These are phyloP conservation scores for Drosophila arizonae DNA, from an alignment of 1,140 invertebrate genomes.

Conservation along the genomic window DNA sequence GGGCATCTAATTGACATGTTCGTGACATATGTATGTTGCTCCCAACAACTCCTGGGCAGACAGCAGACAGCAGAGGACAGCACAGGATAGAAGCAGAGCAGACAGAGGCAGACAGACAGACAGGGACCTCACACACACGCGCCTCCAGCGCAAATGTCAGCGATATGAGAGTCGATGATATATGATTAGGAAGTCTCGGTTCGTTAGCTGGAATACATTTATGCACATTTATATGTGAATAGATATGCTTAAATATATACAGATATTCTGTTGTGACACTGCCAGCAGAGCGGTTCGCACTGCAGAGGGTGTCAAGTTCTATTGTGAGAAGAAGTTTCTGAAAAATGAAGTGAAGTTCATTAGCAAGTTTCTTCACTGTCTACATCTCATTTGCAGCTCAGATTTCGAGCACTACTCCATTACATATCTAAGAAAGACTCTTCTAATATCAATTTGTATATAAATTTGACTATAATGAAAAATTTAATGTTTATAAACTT, in stretches of 20 bases:
- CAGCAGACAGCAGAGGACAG: slow-evolving; percentile 17
- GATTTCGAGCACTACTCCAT: no score
- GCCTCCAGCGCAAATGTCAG: slow-evolving; percentile 60
- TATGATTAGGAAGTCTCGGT: slow-evolving; percentile 73
- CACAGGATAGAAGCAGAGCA: background rate
- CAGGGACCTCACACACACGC: slow-evolving; percentile 64
- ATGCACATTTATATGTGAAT: slow-evolving; percentile 9
- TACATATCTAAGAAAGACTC: no score
- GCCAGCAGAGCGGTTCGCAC: slow-evolving; percentile 11
- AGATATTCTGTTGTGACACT: slow-evolving; percentile 61
- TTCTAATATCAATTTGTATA: no score
- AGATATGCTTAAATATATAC: slow-evolving; percentile 18
- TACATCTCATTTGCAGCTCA: no score
- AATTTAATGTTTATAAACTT: no score
- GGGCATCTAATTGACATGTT: slow-evolving; percentile 80
- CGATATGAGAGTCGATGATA: slow-evolving; percentile 76
- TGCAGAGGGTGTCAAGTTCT: background rate
- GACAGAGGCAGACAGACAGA: background rate
- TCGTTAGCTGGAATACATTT: slow-evolving; percentile 58
- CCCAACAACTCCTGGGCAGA: slow-evolving; percentile 56
- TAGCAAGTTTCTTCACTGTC: background rate
- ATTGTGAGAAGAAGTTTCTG: slow-evolving; percentile 1
- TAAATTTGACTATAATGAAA: no score
- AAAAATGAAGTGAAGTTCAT: background rate
- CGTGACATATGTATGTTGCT: slow-evolving; percentile 78